Percentiles rank a stretch among this genome's conserved stretches.
These are phyloP conservation scores for Mirounga angustirostris DNA, from an alignment of 2,113 vertebrate genomes.

Conservation along the genomic window DNA sequence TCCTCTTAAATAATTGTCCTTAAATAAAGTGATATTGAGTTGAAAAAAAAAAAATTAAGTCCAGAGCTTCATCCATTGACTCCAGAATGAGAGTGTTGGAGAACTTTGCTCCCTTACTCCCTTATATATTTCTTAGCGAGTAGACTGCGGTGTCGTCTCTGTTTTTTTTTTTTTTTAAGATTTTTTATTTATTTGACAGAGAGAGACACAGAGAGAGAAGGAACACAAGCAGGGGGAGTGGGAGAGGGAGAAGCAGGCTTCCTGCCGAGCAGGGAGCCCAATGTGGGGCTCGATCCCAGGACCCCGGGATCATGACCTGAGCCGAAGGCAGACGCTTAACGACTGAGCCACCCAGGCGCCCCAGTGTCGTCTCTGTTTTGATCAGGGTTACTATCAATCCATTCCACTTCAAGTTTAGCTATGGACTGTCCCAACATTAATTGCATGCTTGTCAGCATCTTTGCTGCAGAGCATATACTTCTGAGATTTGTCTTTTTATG, in stretches of 20 bases:
- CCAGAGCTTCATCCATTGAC: not conserved
- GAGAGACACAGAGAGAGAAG: no score
- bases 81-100: not conserved
- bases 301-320: no score
- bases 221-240: no score
- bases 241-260: no score
- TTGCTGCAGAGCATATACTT: not conserved
- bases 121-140: accelerated
- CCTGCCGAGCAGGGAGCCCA: no score
- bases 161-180: no score
- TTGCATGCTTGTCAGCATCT: accelerated
- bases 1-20: not conserved
- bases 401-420: not conserved
- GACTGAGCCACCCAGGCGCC: no score
- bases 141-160: no score
- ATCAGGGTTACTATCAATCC: not conserved
- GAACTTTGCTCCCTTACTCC: accelerated
- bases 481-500: not conserved
- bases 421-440: not conserved
- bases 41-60: not conserved
- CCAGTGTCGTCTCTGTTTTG: no score
- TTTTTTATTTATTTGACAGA: no score
- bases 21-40: not conserved
- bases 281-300: no score
- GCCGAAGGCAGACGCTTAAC: no score